phyloP scores from a whole-genome alignment of 2,888 invertebrate genomes.

The Villa cingulata region DNA sequence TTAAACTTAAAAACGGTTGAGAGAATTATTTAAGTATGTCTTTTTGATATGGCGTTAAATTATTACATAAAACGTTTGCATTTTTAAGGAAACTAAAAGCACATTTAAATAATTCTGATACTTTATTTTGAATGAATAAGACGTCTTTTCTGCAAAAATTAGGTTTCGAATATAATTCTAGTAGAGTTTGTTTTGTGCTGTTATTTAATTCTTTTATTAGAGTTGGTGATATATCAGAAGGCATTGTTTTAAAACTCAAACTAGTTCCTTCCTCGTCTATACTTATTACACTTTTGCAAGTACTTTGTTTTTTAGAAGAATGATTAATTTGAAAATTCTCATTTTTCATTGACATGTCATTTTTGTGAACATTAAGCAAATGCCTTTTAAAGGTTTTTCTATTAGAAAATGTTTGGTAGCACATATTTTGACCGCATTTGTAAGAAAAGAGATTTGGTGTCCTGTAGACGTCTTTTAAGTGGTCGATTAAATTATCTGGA shows the following conservation, averaged over 20 bases:
- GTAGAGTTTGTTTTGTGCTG: too few species aligned
- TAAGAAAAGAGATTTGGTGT: background rate
- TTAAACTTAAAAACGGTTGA: background rate
- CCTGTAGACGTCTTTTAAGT: background rate
- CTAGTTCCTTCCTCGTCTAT: too few species aligned
- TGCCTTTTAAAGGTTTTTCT: conserved; percentile 2
- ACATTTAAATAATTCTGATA: background rate
- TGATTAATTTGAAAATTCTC: too few species aligned
- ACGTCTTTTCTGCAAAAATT: conserved; percentile 2
- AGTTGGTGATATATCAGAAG: too few species aligned
- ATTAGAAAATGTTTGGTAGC: background rate
- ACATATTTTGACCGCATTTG: background rate
- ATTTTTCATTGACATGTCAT: background rate
- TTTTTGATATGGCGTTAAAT: too few species aligned
- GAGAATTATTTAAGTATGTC: background rate
- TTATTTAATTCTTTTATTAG: too few species aligned
- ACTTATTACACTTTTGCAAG: too few species aligned
- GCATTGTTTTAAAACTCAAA: background rate
- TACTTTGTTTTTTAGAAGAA: too few species aligned
- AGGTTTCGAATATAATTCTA: background rate
- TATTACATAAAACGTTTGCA: background rate
- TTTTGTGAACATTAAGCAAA: background rate
- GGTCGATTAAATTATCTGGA: background rate
- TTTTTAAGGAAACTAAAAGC: background rate
- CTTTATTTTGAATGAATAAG: background rate